These are phyloP conservation scores for Herpetotheres cachinnans DNA, from an alignment of 2,113 vertebrate species.

Conservation along the genomic window DNA sequence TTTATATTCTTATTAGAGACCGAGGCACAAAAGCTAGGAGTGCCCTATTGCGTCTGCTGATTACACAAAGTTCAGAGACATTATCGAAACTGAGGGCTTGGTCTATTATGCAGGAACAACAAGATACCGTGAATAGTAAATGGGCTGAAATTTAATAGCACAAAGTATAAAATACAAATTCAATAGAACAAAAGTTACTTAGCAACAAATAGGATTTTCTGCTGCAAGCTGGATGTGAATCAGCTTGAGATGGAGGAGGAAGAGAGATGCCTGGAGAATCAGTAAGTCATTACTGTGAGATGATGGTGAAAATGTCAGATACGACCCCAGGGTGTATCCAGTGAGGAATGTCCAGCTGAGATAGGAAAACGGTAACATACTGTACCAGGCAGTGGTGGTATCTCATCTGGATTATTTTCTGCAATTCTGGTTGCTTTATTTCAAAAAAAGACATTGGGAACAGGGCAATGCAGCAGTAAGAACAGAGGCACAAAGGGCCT, in stretches of 20 bases:
- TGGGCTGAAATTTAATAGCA: neutral
- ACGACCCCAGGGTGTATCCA: neutral
- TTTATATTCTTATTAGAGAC: neutral
- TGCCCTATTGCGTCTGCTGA: neutral
- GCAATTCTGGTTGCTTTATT: neutral
- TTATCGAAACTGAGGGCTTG: neutral
- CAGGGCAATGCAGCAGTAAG: neutral
- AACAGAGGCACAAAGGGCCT: neutral
- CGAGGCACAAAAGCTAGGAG: neutral
- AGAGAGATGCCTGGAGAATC: neutral
- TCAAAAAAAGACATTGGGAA: neutral
- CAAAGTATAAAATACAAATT: neutral
- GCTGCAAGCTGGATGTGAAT: neutral
- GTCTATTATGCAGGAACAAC: neutral
- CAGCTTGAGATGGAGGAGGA: neutral
- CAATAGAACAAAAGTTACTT: conserved; percentile 43
- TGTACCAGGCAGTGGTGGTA: neutral
- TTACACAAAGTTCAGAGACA: neutral
- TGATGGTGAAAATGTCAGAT: neutral
- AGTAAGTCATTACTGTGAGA: neutral
- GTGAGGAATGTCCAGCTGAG: neutral
- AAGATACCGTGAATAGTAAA: neutral
- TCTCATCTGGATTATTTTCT: neutral
- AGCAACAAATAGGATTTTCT: conserved; percentile 47
- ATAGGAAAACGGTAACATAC: neutral